Evolutionary conservation across 2,888 invertebrate genomes (phyloP).

Genomic region (Agriopis leucophaearia): DNA sequence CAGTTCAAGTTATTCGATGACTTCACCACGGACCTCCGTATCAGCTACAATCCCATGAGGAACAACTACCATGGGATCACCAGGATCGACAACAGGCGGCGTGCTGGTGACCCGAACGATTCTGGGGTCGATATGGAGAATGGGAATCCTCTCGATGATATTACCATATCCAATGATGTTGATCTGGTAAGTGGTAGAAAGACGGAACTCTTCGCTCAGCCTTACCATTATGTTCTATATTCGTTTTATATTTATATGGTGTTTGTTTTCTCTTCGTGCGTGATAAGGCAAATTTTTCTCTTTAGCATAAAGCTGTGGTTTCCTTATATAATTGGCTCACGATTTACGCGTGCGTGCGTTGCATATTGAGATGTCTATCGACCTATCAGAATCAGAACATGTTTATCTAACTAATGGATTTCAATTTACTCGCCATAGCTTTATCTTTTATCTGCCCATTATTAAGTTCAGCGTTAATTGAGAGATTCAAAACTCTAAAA

Average conservation of each 20-base stretch:
- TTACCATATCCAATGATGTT: slow-evolving; percentile 69
- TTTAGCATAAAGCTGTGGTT: background rate
- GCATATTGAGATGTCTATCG: slow-evolving; percentile 3
- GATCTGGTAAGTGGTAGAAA: slow-evolving; percentile 76
- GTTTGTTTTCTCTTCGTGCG: background rate
- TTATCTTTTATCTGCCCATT: slow-evolving; percentile 7
- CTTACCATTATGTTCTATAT: background rate
- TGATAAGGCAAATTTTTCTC: background rate
- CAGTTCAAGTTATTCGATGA: slow-evolving; percentile 82
- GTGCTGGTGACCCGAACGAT: slow-evolving; percentile 72
- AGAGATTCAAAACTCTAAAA: background rate
- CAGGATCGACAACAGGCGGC: slow-evolving; percentile 57
- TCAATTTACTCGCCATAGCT: slow-evolving; percentile 9
- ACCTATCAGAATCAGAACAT: slow-evolving; percentile 6
- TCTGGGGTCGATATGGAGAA: slow-evolving; percentile 83
- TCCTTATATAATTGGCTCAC: slow-evolving; percentile 1
- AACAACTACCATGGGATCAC: slow-evolving; percentile 67
- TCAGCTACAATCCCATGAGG: slow-evolving; percentile 73
- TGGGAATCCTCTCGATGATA: slow-evolving; percentile 75
- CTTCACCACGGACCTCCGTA: slow-evolving; percentile 78
- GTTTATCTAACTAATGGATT: slow-evolving; percentile 19
- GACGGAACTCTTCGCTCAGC: background rate
- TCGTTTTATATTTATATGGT: background rate
- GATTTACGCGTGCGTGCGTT: slow-evolving; percentile 8
- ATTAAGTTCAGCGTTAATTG: background rate